Base-by-base conservation (phyloP, 2,888 invertebrate species). In the Oxyteleia sp. region DNA sequence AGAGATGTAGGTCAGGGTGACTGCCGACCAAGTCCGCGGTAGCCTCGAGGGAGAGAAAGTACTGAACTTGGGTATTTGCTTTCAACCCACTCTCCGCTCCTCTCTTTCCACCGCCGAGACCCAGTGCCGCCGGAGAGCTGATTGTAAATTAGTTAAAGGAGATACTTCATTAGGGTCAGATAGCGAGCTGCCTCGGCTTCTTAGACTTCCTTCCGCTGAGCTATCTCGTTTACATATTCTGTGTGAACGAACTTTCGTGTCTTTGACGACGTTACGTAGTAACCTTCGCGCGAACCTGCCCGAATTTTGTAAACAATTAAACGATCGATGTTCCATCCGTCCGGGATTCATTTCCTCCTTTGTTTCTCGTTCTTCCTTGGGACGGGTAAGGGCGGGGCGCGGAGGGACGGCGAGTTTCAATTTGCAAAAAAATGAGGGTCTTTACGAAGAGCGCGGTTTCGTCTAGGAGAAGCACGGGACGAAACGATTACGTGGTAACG, bases 61-160 rank as follows among this genome's bases (percentile, higher is more conserved):
- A 88, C 89, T 88, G 87, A 88, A 91, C 89, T 91, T 89, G 88
- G 91, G 80, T 88, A 86, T 88, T 86, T 84, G 83, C 81, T 81
- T 84, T 64, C 81, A 84, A 84, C 86, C 86, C 82, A 78, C 71
- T 78, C 74, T 74, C 78, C 83, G 61, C 79, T 80, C 82, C 83
- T 75, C 76, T 76, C 75, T 74, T 81, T 41, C 63, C 69, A 78
- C 76, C 80, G 71, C 63, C 68, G 78, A 84, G 84, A 85, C 83
- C 82, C 84, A 83, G 72, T 84, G 79, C 84, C 80, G 84, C 84
- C 82, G 84, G 85, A 84, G 85, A 86, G 90, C 89, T 92, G 92
- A 92, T 92, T 92, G 90, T 89, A 91, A 92, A 92, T 92, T 92
- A 92, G 91, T 92, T 92, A 92, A 92, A 92, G 92, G 90, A 90